Percentiles rank a stretch among this genome's conserved stretches.
Conservation (phyloP, 2,113 vertebrate genomes). For the Camelus bactrianus region DNA sequence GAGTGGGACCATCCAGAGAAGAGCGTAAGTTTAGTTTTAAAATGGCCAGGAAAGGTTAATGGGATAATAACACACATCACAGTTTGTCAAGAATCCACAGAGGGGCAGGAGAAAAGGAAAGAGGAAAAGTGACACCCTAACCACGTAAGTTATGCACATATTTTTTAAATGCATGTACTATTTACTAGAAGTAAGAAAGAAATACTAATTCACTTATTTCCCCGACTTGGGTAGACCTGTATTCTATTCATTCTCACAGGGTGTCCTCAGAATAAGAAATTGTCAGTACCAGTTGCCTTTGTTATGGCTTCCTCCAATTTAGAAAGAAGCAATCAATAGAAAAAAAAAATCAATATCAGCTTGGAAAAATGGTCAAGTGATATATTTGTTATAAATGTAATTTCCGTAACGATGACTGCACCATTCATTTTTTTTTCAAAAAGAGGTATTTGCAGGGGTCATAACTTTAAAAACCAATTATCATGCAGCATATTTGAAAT, state of each 20-base stretch:
- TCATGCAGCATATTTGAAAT: neutral
- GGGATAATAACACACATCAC: neutral
- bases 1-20: neutral
- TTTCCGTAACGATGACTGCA: neutral
- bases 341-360: slow-evolving; percentile 6
- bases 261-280: neutral
- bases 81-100: neutral
- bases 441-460: neutral
- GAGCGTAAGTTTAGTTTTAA: neutral
- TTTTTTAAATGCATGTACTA: neutral
- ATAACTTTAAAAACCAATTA: neutral
- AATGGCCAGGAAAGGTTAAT: slow-evolving; percentile 13
- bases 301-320: neutral
- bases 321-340: slow-evolving; percentile 39
- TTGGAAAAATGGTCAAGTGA: neutral
- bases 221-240: neutral
- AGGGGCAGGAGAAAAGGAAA: neutral
- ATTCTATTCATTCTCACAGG: neutral
- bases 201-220: neutral
- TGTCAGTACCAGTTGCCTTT: neutral
- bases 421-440: neutral
- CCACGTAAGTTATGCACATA: neutral
- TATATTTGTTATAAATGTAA: neutral
- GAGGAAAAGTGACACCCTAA: neutral
- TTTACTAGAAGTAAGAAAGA: neutral